Evolutionary conservation across 2,113 vertebrate genomes (phyloP).

Genomic region (Cepphus grylle): DNA sequence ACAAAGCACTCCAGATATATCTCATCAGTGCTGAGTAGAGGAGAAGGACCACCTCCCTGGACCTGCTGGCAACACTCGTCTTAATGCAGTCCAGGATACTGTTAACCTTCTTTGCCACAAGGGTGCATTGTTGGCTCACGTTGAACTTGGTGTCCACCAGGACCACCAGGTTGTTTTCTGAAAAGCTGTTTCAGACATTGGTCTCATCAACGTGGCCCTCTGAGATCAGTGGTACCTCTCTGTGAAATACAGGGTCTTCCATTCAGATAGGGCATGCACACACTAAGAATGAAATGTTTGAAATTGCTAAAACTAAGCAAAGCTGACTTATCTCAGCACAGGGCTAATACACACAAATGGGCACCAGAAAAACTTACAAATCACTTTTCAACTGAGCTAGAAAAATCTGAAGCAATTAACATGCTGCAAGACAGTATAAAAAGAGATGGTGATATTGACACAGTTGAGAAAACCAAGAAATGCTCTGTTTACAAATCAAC

Average conservation of each 20-base stretch:
- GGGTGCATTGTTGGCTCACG: fast-evolving
- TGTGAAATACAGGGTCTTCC: background rate
- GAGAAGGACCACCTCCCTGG: background rate
- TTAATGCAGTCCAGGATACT: background rate
- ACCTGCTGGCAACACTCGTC: background rate
- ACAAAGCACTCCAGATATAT: background rate
- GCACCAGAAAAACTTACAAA: background rate
- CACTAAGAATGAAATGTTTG: background rate
- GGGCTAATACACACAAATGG: background rate
- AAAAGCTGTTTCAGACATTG: background rate
- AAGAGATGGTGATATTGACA: background rate
- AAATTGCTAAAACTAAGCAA: background rate
- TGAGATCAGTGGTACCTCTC: background rate
- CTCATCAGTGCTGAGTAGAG: background rate
- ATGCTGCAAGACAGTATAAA: background rate
- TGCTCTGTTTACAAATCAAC: background rate
- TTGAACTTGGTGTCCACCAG: background rate
- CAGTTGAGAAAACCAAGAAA: background rate
- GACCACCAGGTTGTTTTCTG: background rate
- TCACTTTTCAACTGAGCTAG: background rate
- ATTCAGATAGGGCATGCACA: background rate
- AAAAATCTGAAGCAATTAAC: background rate
- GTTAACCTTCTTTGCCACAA: background rate
- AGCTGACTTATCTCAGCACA: background rate
- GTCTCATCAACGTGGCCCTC: background rate